Evolutionary conservation across 1,140 invertebrate species (phyloP).

Genomic region (Zaprionus vittiger): DNA sequence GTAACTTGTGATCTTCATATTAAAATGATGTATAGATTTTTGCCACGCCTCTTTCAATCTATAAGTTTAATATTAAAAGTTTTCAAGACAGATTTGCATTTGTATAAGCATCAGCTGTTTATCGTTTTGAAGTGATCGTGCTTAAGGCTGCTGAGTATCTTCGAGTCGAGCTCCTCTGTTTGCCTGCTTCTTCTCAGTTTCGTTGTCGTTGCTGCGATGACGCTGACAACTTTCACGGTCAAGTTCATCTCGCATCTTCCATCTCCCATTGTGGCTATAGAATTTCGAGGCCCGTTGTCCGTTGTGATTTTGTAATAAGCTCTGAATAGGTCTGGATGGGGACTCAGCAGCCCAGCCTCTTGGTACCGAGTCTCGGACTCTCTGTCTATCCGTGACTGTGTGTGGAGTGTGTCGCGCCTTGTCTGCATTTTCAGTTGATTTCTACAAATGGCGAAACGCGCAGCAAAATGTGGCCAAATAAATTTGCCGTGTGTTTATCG

Average conservation of each 20-base stretch:
- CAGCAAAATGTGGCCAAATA: slow-evolving; percentile 57
- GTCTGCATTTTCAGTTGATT: slow-evolving; percentile 48
- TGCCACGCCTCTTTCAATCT: too few species aligned
- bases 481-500: slow-evolving; percentile 49
- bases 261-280: slow-evolving; percentile 40
- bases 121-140: too few species aligned
- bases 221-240: slow-evolving; percentile 78
- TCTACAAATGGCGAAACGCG: slow-evolving; percentile 52
- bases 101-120: too few species aligned
- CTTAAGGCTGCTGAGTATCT: neutral
- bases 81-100: too few species aligned
- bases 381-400: neutral
- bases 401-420: slow-evolving; percentile 11
- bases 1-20: too few species aligned
- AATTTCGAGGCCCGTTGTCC: slow-evolving; percentile 42
- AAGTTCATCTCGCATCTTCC: slow-evolving; percentile 67
- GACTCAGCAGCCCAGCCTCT: slow-evolving; percentile 45
- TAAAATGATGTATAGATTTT: too few species aligned
- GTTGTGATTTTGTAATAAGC: slow-evolving; percentile 59
- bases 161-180: neutral
- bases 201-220: slow-evolving; percentile 36
- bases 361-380: neutral
- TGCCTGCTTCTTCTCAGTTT: slow-evolving; percentile 1
- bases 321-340: slow-evolving; percentile 26
- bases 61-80: too few species aligned